A percentile compares a stretch with the other conserved stretches of the same genome.
These are phyloP conservation scores for Chelonus formosanus DNA, from an alignment of 2,888 invertebrate species.

Conservation along the genomic window DNA sequence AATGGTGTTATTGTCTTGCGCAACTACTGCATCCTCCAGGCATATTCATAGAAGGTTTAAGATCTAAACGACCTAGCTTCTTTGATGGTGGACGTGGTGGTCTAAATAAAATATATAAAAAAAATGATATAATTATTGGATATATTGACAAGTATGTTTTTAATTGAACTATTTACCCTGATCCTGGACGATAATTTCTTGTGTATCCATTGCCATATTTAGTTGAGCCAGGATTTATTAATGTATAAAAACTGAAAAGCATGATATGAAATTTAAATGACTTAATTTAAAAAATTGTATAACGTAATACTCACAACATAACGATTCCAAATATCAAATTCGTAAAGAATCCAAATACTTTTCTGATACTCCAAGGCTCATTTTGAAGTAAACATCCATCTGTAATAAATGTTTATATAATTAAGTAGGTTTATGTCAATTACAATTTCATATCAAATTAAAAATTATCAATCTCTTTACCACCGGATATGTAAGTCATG, in stretches of 20 bases:
- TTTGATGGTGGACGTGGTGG: constrained; percentile 49
- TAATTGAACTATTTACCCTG: constrained; percentile 41
- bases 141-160: too few species aligned
- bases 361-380: constrained; percentile 44
- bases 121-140: background rate
- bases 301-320: constrained; percentile 48
- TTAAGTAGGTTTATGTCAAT: background rate
- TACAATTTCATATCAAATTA: background rate
- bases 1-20: constrained; percentile 31
- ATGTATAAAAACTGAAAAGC: constrained; percentile 49
- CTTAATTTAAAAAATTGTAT: background rate
- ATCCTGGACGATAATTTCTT: constrained; percentile 47
- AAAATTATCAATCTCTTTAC: background rate
- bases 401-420: constrained; percentile 29
- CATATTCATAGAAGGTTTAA: constrained; percentile 40
- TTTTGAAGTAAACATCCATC: constrained; percentile 45
- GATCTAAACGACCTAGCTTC: constrained; percentile 49
- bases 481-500: background rate
- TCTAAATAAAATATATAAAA: constrained; percentile 39
- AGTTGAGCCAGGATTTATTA: constrained; percentile 41
- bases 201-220: constrained; percentile 41
- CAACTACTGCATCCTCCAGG: constrained; percentile 57
- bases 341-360: constrained; percentile 43
- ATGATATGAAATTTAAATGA: constrained; percentile 1
- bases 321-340: constrained; percentile 46